Conservation (phyloP, 2,888 invertebrate species). For the Lottia scabra region DNA sequence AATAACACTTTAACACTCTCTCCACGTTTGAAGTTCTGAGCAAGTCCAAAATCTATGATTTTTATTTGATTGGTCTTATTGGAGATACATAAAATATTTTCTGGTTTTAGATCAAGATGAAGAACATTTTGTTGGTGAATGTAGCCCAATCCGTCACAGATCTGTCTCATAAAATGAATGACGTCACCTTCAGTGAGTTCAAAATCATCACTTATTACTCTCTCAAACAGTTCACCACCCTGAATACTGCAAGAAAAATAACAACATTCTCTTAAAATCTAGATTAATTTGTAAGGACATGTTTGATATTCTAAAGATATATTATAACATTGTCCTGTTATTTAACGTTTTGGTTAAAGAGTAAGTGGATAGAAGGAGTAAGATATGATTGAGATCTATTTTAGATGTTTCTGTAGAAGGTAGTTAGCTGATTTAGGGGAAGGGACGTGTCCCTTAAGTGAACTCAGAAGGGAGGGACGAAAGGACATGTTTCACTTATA, state of each 20-base stretch:
- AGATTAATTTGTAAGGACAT: too few species aligned
- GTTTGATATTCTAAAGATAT: too few species aligned
- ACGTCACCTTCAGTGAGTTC: conserved; percentile 95
- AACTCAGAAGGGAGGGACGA: too few species aligned
- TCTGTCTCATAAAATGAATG: conserved; percentile 96
- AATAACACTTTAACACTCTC: conserved; percentile 79
- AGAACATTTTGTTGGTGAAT: conserved; percentile 95
- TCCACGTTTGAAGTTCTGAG: conserved; percentile 89
- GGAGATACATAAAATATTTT: conserved; percentile 96
- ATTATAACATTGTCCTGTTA: too few species aligned
- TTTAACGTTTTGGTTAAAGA: too few species aligned
- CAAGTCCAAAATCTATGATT: conserved; percentile 98
- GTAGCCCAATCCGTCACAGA: conserved; percentile 96
- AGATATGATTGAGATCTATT: too few species aligned
- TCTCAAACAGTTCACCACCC: conserved; percentile 97
- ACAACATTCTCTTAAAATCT: too few species aligned
- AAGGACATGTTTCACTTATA: too few species aligned
- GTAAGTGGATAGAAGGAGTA: too few species aligned
- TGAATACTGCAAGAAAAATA: conserved; percentile 80
- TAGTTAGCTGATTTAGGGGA: too few species aligned
- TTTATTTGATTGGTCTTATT: conserved; percentile 96
- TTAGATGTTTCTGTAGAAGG: too few species aligned
- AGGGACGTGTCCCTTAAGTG: too few species aligned
- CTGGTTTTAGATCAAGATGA: conserved; percentile 98
- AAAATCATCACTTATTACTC: conserved; percentile 98